Percentiles rank a stretch among this genome's conserved stretches.
phyloP scores from a whole-genome alignment of 2,797 vertebrate species.

The Esox masquinongy region DNA sequence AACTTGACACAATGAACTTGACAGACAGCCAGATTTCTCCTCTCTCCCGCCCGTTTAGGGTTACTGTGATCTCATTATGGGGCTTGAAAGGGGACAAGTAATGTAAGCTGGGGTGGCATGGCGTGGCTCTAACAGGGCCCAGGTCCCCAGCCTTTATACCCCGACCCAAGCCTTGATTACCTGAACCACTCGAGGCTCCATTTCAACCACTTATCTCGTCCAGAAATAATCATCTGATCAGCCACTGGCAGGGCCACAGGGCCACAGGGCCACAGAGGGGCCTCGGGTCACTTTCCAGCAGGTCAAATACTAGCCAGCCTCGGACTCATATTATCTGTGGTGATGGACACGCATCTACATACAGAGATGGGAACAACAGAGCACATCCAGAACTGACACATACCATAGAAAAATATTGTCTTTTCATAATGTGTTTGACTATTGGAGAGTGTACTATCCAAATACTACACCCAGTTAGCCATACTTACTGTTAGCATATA shows the following conservation, averaged over 20 bases:
- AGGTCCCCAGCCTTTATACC: slow-evolving; percentile 76
- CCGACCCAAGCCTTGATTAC: slow-evolving; percentile 82
- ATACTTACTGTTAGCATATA: neutral
- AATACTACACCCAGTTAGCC: neutral
- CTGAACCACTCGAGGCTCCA: slow-evolving; percentile 80
- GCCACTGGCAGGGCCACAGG: slow-evolving; percentile 60
- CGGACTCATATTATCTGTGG: neutral
- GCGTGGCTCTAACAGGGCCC: slow-evolving; percentile 62
- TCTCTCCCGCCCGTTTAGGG: slow-evolving; percentile 79
- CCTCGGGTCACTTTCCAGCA: slow-evolving; percentile 20
- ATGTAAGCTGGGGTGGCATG: slow-evolving; percentile 84
- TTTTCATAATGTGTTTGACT: neutral
- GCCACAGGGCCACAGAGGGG: slow-evolving; percentile 60
- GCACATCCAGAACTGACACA: neutral
- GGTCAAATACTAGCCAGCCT: slow-evolving; percentile 61
- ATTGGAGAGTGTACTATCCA: neutral
- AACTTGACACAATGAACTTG: slow-evolving; percentile 83
- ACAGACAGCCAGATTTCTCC: slow-evolving; percentile 87
- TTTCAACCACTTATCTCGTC: slow-evolving; percentile 85
- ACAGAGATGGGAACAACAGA: neutral
- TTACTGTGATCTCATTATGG: slow-evolving; percentile 90
- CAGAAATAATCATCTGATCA: slow-evolving; percentile 87
- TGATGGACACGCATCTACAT: neutral
- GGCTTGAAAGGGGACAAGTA: slow-evolving; percentile 86
- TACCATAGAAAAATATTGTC: neutral